Evolutionary conservation across 2,797 vertebrate genomes (phyloP).

Genomic region (Tokudaia tokunoshimensis): DNA sequence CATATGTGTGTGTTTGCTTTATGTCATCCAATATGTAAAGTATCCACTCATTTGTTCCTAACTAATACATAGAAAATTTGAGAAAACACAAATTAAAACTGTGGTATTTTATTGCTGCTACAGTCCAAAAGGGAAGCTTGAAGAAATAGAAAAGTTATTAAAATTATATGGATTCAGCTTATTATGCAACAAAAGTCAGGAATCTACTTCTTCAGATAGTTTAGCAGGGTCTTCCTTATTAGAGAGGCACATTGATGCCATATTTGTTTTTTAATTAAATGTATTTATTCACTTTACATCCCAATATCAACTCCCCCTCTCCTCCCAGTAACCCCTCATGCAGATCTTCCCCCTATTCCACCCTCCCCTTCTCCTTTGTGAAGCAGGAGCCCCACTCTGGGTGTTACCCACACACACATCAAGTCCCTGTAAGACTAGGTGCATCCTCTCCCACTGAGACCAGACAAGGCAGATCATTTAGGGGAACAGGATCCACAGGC

Average conservation of each 20-base stretch:
- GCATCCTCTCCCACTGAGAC: neutral
- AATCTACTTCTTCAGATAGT: conserved; percentile 66
- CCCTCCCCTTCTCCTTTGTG: neutral
- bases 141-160: conserved; percentile 89
- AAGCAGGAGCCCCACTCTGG: neutral
- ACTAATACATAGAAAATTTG: conserved; percentile 92
- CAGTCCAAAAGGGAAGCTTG: conserved; percentile 92
- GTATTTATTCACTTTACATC: neutral
- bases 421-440: neutral
- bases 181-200: conserved; percentile 91
- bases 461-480: neutral
- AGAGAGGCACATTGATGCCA: neutral
- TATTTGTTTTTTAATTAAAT: neutral
- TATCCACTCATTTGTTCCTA: conserved; percentile 72
- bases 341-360: neutral
- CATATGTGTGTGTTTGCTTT: neutral
- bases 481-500: neutral
- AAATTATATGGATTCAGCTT: conserved; percentile 91
- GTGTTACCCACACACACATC: neutral
- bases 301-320: neutral
- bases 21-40: conserved; percentile 49
- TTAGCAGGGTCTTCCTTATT: neutral
- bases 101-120: conserved; percentile 90
- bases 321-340: neutral
- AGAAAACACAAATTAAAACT: conserved; percentile 90